Evolutionary conservation across 2,113 vertebrate species (phyloP), one percentile per base, ranked within the genome.

Genomic region (Zosterops borbonicus): DNA sequence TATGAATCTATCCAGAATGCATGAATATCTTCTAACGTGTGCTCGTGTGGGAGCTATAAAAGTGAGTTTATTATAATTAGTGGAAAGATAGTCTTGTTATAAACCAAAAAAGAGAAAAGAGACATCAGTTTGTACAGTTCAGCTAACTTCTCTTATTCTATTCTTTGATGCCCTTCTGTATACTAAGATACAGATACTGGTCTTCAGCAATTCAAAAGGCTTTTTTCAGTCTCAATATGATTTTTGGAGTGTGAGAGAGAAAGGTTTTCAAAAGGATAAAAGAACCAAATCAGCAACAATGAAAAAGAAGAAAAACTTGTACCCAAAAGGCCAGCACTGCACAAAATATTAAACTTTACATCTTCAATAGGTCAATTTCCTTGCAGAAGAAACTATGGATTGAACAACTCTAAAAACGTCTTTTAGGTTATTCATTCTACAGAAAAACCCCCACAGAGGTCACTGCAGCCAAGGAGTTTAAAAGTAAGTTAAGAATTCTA

Each of bases 1-100:
- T 90, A 96, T 79, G 64, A 96, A 89, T 94, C 82, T 91, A 41
- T 79, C 71, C 89, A 89, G 71, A 96, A 95, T 53, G 58, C 86
- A 95, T 49, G n/a, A 92, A 88, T 86, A 95, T 90, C 87, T 96
- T 68, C 42, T 91, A 95, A 85, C 9, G 31, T 64, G 44, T n/a
- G n/a, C 81, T 80, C 47, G 31, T 84, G 71, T 81, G 85, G 76
- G 83, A 94, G 49, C 85, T 81, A 85, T 80, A 92, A 94, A 96
- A 84, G 47, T 39, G 67, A 96, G 25, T 69, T 97, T 77, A 89
- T 55, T 83, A 71, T 89, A 95, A 96, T 91, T 91, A 91, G 31
- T 60, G 80, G 62, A 87, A 90, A 97, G 96, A 93, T 29, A 65
- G 42, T 83, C 89, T 92, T 83, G 58, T 71, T 89, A 74, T 63